A percentile compares a stretch with the other conserved stretches of the same genome.
Conservation (phyloP, 2,113 vertebrate species). For the Albula glossodonta region DNA sequence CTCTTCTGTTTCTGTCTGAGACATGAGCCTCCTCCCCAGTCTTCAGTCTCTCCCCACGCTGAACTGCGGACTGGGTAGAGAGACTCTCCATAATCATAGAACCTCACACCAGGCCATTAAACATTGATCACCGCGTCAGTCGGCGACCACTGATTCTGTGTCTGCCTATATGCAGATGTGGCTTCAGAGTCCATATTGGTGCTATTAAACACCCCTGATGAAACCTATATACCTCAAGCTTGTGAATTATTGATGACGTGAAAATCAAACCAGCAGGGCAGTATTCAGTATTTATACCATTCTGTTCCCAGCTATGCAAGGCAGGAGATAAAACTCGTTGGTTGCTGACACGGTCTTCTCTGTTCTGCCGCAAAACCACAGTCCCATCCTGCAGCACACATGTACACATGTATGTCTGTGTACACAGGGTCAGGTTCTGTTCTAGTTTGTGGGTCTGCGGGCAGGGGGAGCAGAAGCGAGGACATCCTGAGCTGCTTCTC, state of each 20-base stretch:
- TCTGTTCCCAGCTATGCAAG: not conserved
- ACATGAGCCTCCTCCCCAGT: not conserved
- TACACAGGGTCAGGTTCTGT: not conserved
- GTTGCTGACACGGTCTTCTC: not conserved
- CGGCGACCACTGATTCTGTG: not conserved
- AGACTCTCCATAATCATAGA: no score
- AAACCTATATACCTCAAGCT: no score
- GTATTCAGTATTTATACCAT: not conserved
- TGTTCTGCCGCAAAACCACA: not conserved
- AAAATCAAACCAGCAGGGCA: not conserved
- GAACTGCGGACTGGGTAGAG: no score
- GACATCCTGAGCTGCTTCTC: no score
- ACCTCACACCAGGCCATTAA: not conserved
- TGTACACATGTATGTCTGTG: not conserved
- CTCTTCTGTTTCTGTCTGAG: not conserved
- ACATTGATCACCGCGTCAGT: not conserved
- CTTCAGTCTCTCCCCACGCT: not conserved
- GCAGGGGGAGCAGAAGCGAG: not conserved
- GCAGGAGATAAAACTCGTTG: not conserved
- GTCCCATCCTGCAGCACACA: not conserved
- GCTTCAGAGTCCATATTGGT: not conserved
- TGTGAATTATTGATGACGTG: not conserved
- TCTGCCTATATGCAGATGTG: not conserved
- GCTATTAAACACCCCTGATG: not conserved
- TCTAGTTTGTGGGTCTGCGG: not conserved